These are phyloP conservation scores for Drosophila phalerata DNA, from an alignment of 2,888 invertebrate species.

Conservation along the genomic window DNA sequence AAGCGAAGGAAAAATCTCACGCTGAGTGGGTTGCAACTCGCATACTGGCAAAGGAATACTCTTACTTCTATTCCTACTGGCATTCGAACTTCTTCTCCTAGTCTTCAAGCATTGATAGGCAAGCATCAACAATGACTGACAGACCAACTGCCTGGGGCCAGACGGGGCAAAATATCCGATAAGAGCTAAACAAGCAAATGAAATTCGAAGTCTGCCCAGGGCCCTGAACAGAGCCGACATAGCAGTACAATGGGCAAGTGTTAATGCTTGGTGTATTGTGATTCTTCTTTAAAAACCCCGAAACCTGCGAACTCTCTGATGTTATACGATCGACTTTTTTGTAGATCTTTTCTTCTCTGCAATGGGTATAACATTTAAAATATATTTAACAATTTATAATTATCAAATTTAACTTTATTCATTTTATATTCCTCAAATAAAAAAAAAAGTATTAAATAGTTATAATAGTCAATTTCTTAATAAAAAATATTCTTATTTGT, in stretches of 20 bases:
- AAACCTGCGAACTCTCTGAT: too few relatives aligned
- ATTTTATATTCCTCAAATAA: too few relatives aligned
- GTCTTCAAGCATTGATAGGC: slow-evolving; percentile 53
- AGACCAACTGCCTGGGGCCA: slow-evolving; percentile 50
- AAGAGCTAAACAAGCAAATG: slow-evolving; percentile 77
- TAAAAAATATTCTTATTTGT: too few relatives aligned
- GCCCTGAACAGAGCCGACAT: slow-evolving; percentile 29
- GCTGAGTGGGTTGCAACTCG: slow-evolving; percentile 28
- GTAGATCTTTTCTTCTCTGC: too few relatives aligned
- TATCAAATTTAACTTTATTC: too few relatives aligned
- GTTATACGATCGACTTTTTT: neutral
- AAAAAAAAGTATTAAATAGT: too few relatives aligned
- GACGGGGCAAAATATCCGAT: slow-evolving; percentile 66
- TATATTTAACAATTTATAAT: too few relatives aligned
- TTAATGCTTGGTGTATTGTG: neutral
- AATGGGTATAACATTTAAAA: too few relatives aligned
- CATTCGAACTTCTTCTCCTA: slow-evolving; percentile 1
- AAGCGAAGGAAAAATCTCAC: slow-evolving; percentile 3
- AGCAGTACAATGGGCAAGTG: slow-evolving; percentile 35
- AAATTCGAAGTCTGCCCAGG: slow-evolving; percentile 57
- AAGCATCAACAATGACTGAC: slow-evolving; percentile 67
- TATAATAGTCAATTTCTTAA: too few relatives aligned
- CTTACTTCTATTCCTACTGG: neutral
- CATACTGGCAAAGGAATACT: neutral
- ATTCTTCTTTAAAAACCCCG: neutral